Conservation (phyloP, 2,888 invertebrate genomes). For the Scaptomyza caliginosa region DNA sequence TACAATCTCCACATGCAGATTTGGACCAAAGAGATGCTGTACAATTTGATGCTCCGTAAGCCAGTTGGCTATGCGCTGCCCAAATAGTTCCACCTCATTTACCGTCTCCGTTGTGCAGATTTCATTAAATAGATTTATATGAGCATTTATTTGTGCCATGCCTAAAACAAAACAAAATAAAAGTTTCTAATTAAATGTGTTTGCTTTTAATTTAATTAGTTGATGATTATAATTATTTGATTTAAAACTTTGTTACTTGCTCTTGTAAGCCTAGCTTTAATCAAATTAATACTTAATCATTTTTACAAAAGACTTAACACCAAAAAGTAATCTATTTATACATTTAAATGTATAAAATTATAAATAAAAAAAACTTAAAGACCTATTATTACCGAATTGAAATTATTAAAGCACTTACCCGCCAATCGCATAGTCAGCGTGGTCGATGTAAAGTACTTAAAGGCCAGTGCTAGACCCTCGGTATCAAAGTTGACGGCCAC, state of each 20-base stretch:
- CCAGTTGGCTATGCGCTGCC: constrained; percentile 94
- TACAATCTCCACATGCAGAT: constrained; percentile 96
- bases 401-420: constrained; percentile 84
- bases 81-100: constrained; percentile 93
- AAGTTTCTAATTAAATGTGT: no score
- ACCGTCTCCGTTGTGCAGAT: constrained; percentile 94
- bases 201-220: no score
- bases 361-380: not conserved
- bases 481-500: constrained; percentile 93
- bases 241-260: no score
- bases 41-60: constrained; percentile 94
- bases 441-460: constrained; percentile 97
- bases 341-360: not conserved
- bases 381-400: not conserved
- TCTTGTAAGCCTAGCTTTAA: no score
- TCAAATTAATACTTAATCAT: not conserved
- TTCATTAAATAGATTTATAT: constrained; percentile 95
- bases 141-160: constrained; percentile 96
- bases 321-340: not conserved
- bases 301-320: no score
- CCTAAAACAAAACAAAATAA: constrained; percentile 74
- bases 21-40: constrained; percentile 98
- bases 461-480: constrained; percentile 95
- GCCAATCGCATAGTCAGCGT: constrained; percentile 96
- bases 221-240: no score